These are phyloP conservation scores for Aelia acuminata DNA, from an alignment of 2,888 invertebrate species.

Conservation along the genomic window DNA sequence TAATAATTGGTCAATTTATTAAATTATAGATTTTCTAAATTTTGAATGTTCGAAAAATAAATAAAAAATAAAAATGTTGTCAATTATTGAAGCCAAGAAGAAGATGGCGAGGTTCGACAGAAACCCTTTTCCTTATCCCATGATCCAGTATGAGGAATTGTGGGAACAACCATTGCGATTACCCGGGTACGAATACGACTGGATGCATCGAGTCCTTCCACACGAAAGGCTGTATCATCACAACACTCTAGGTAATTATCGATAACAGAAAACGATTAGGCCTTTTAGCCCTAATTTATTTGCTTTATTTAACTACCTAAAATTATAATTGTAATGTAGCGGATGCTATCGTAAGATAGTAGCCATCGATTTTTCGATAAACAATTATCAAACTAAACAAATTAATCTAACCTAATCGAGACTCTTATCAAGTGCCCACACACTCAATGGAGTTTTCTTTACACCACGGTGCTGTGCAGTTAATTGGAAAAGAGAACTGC, in stretches of 20 bases:
- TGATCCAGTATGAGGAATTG: constrained; percentile 64
- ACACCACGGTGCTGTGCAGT: too few relatives aligned
- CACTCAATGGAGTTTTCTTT: too few relatives aligned
- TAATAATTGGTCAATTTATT: not conserved
- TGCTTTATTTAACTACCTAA: too few relatives aligned
- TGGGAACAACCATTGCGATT: constrained; percentile 61
- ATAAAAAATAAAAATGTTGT: not conserved
- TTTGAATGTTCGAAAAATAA: not conserved
- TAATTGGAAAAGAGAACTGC: too few relatives aligned
- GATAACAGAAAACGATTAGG: too few relatives aligned
- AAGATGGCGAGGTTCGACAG: constrained; percentile 54
- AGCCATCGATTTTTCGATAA: too few relatives aligned
- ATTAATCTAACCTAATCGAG: too few relatives aligned
- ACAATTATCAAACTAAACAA: too few relatives aligned
- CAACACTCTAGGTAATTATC: constrained; percentile 72
- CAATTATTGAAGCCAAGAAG: not conserved
- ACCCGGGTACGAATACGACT: constrained; percentile 64
- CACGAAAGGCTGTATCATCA: constrained; percentile 75
- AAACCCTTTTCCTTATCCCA: constrained; percentile 65
- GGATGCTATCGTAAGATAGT: too few relatives aligned
- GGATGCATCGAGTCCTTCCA: constrained; percentile 65
- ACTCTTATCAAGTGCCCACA: too few relatives aligned
- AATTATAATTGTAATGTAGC: too few relatives aligned
- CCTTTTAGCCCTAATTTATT: not conserved
- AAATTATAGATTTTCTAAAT: not conserved